Conservation (phyloP, 2,113 vertebrate species). For the Pterophyllum scalare region DNA sequence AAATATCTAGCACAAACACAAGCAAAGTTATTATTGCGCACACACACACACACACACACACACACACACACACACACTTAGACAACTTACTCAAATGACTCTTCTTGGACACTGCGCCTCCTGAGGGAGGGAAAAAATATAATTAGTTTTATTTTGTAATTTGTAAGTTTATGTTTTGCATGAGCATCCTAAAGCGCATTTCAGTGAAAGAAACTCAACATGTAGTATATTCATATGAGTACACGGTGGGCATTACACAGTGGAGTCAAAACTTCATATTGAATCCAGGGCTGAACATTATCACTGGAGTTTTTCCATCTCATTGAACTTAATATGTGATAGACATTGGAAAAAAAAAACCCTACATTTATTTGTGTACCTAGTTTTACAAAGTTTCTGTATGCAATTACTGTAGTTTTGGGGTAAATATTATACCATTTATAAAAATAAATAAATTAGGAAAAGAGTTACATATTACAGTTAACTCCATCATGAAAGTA, state of each 20-base stretch:
- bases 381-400: no score
- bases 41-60: conserved; percentile 2
- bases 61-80: not conserved
- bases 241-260: not conserved
- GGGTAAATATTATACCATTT: not conserved
- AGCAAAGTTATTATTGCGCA: conserved; percentile 31
- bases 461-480: not conserved
- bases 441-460: not conserved
- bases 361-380: no score
- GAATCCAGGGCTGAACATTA: conserved; percentile 1
- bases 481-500: not conserved
- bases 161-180: not conserved
- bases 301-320: not conserved
- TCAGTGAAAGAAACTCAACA: conserved; percentile 1
- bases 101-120: conserved; percentile 71
- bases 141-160: no score
- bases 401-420: not conserved
- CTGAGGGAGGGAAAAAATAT: conserved; percentile 37
- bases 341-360: not conserved
- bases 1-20: conserved; percentile 76
- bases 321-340: not conserved
- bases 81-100: conserved; percentile 72
- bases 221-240: not conserved
- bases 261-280: not conserved
- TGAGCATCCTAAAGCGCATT: not conserved